A percentile compares a stretch with the other conserved stretches of the same genome.
Evolutionary conservation across 1,140 invertebrate species (phyloP).

Genomic region (Tetragonula clypearis): DNA sequence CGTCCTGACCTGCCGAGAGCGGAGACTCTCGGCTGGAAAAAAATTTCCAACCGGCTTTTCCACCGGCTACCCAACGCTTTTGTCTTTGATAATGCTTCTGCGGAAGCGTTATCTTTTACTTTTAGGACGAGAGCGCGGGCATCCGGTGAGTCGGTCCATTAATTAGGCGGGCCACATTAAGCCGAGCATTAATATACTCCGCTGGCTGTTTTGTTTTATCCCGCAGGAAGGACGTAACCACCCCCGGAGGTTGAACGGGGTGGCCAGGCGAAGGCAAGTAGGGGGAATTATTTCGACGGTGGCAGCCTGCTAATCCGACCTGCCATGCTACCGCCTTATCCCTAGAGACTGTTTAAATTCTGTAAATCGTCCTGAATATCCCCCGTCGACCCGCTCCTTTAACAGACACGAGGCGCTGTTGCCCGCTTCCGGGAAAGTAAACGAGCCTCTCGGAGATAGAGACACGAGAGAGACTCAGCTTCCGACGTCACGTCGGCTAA

Average conservation of each 20-base stretch:
- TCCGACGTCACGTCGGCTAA: not conserved
- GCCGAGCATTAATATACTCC: conserved; percentile 82
- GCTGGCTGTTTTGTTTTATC: conserved; percentile 82
- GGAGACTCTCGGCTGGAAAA: not conserved
- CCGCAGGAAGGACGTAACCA: conserved; percentile 77
- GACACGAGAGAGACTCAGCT: not conserved
- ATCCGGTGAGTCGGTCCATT: conserved; percentile 80
- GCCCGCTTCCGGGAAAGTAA: conserved; percentile 73
- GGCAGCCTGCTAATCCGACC: conserved; percentile 74
- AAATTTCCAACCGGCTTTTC: not conserved
- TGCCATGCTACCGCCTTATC: conserved; percentile 74
- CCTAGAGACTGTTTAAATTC: conserved; percentile 80
- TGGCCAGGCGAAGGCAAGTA: conserved; percentile 19
- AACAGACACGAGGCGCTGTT: conserved; percentile 15
- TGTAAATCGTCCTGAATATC: conserved; percentile 73
- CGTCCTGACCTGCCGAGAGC: not conserved
- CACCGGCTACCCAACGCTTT: conserved; percentile 62
- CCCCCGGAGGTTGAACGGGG: conserved; percentile 58
- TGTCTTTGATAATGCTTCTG: conserved; percentile 76
- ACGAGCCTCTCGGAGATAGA: conserved; percentile 45
- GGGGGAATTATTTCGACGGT: conserved; percentile 65
- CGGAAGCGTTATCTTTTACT: conserved; percentile 79
- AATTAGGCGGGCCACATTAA: conserved; percentile 82
- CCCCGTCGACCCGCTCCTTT: not conserved
- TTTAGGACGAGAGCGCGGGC: conserved; percentile 67